Conservation (phyloP, 2,888 invertebrate genomes). For the Hanleya hanleyi region DNA sequence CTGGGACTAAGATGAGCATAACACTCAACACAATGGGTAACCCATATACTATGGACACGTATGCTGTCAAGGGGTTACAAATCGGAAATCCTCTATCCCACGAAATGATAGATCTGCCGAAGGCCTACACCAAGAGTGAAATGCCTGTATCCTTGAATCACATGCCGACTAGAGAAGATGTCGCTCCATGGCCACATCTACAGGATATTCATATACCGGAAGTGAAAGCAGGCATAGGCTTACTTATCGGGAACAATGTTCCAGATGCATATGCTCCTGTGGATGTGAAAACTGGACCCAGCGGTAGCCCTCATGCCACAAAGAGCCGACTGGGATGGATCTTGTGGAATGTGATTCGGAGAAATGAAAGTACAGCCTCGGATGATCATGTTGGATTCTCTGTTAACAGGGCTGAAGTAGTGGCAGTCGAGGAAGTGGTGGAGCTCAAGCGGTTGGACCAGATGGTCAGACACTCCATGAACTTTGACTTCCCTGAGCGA, state of each 20-base stretch:
- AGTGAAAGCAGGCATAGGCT: too few species aligned
- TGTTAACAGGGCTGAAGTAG: constrained; percentile 15
- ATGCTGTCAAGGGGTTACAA: constrained; percentile 12
- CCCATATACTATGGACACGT: background rate
- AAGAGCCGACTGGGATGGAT: too few species aligned
- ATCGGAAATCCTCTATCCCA: constrained; percentile 8
- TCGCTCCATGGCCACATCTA: constrained; percentile 28
- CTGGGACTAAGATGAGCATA: constrained; percentile 5
- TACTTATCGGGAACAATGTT: too few species aligned
- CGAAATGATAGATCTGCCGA: constrained; percentile 16
- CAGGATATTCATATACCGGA: constrained; percentile 15
- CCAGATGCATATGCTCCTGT: too few species aligned
- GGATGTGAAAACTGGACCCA: too few species aligned
- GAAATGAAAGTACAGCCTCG: background rate
- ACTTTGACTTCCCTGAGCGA: constrained; percentile 30
- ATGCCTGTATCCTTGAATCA: constrained; percentile 23
- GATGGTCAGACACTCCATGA: constrained; percentile 22
- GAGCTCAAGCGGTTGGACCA: constrained; percentile 18
- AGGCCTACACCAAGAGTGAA: constrained; percentile 19
- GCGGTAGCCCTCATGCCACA: too few species aligned
- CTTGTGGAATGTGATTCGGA: constrained; percentile 34
- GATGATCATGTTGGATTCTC: background rate
- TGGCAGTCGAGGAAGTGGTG: constrained; percentile 7
- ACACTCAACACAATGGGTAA: constrained; percentile 13
- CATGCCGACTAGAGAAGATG: constrained; percentile 27